Conservation (phyloP, 2,797 vertebrate species). For the Petrocephalus schoutedeni region DNA sequence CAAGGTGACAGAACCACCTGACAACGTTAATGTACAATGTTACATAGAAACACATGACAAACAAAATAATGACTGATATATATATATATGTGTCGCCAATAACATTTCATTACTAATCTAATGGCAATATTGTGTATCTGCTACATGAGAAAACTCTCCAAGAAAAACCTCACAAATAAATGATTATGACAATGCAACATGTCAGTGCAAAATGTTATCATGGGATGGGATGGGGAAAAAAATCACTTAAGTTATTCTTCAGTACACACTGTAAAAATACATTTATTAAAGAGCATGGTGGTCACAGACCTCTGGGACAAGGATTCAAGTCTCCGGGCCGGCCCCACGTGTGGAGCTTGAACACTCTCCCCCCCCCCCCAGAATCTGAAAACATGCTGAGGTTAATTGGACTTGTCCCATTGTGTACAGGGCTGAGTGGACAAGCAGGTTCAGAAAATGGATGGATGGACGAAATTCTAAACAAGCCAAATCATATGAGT, state of each 20-base stretch:
- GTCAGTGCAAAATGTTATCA: neutral
- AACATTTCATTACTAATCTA: neutral
- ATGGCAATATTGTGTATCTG: neutral
- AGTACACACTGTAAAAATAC: neutral
- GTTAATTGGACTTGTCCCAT: neutral
- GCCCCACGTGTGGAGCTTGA: neutral
- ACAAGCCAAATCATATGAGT: neutral
- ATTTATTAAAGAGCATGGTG: neutral
- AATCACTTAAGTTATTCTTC: no score
- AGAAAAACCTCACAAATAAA: neutral
- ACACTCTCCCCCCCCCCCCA: neutral
- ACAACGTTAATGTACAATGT: neutral
- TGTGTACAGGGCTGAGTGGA: neutral
- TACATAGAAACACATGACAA: neutral
- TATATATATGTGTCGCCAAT: neutral
- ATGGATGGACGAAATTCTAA: neutral
- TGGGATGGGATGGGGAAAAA: neutral
- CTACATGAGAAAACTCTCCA: neutral
- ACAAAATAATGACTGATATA: neutral
- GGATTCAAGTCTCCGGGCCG: no score
- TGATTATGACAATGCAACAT: neutral
- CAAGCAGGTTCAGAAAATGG: neutral
- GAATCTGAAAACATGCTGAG: neutral
- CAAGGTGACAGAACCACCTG: neutral
- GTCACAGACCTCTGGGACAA: neutral